Conservation (phyloP, 1,140 invertebrate genomes). For the Heliconius hermathena region DNA sequence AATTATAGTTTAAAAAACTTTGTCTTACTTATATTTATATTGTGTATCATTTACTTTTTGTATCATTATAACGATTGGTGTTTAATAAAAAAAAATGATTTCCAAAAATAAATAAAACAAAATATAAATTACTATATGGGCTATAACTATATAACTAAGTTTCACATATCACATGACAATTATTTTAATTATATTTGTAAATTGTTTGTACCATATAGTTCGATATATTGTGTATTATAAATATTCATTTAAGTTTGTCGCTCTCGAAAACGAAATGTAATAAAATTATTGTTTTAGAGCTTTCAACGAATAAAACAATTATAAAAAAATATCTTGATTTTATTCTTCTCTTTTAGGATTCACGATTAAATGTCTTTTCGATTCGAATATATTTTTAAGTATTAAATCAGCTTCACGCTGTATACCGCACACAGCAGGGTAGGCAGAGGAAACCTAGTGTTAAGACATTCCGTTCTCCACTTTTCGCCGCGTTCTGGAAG, state of each 20-base stretch:
- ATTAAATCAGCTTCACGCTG: no score
- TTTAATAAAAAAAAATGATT: background rate
- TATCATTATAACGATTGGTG: background rate
- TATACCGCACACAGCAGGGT: no score
- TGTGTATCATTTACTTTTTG: background rate
- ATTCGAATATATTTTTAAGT: no score
- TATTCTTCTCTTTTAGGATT: background rate
- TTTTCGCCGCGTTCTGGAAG: no score
- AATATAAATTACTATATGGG: slow-evolving; percentile 1
- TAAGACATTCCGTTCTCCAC: no score
- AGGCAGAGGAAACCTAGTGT: no score
- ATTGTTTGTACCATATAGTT: slow-evolving; percentile 75
- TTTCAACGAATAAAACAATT: slow-evolving; percentile 52
- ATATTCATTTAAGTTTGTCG: slow-evolving; percentile 52
- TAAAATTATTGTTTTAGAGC: slow-evolving; percentile 53
- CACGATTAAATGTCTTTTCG: no score
- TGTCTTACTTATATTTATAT: background rate
- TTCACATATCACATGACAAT: slow-evolving; percentile 74
- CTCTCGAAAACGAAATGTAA: slow-evolving; percentile 57
- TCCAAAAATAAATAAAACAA: background rate
- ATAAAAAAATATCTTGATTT: slow-evolving; percentile 13
- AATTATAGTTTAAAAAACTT: background rate
- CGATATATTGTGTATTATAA: slow-evolving; percentile 61
- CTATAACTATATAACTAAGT: slow-evolving; percentile 36
- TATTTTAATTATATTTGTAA: slow-evolving; percentile 52